Evolutionary conservation across 1,140 invertebrate genomes (phyloP), one percentile per base, ranked within the genome.

Genomic region (Sminthurides bifidus): DNA sequence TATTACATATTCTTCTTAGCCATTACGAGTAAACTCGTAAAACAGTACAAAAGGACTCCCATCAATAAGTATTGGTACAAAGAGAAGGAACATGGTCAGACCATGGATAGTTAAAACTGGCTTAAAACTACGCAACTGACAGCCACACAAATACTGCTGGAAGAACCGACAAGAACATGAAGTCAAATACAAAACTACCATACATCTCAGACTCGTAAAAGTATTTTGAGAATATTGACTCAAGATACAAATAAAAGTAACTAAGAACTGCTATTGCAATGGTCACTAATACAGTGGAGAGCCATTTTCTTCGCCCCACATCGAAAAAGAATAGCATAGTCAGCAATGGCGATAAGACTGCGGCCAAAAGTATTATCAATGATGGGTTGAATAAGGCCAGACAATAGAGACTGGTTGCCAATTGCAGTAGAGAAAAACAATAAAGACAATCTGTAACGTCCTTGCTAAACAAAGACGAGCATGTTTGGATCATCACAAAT

Each of bases 151-250:
- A 53, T 12, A 53, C 17, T 10, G 40, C 24, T 0, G 60, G 60
- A 8, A 62, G 23, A 27, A 58, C 14, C 41, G 52, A 40, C 6
- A 58, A 21, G 33, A 55, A 60, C 14, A 31, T 31, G 23, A 59
- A 56, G 26, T 64, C 59, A 61, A 60, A 64, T 8, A 54, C 17
- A 15, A 64, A 64, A 48, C 61, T 64, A n/a, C 62, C 62, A 44
- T 58, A 64, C 26, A 59, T 21, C 17, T 64, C 56, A 6, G 46
- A 19, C 37, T 64, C 62, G 38, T 43, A 49, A 31, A 58, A 64
- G 37, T 58, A 60, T 30, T 58, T 60, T 26, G 46, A 41, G 14
- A 64, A 19, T 12, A 17, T 3, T 15, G 5, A n/a, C 17, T 24
- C 30, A 1, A 63, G 14, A 15, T 14, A n/a, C 15, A 31, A 2